Evolutionary conservation across 1,140 invertebrate genomes (phyloP), one percentile per base, ranked within the genome.

Genomic region (Drosophila lacertosa): DNA sequence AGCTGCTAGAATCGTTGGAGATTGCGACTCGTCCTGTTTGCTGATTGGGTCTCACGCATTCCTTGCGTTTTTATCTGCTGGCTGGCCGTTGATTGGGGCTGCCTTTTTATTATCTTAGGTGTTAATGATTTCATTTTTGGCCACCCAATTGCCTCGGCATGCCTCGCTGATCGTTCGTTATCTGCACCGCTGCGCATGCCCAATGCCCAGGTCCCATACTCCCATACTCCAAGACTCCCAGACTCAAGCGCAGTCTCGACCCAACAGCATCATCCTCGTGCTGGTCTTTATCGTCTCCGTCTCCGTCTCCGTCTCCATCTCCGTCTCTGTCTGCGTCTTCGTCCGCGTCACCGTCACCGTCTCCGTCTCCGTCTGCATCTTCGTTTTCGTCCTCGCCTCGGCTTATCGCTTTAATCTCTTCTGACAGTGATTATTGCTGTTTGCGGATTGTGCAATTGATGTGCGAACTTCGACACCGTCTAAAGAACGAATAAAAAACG

Each of bases 61-160:
- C 84, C 84, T 53, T 74, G 44, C 26, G 54, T 79, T 79, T 37
- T 62, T 40, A 15, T 50, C 45, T 62, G 59, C 45, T 62, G 59
- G 16, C 18, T 50, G 7, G n/a, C 37, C 2, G 39, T 58, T 60
- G 55, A 67, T 60, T 67, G 55, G 64, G 35, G 44, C 55, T 59
- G 13, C 50, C 16, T 65, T 63, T 89, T 88, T 77, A 78, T 88
- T 83, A 79, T 77, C 73, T 88, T 81, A 90, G 89, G 89, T 90
- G 89, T 90, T 90, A 90, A 90, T 90, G 89, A 89, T 89, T 89
- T 90, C 89, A 90, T 90, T 90, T 89, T 86, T 81, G 89, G 77
- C 89, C 89, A 90, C 89, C 89, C 89, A 90, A 90, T 90, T 82
- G 83, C 74, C 68, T 32, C 51, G 66, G 50, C 48, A 24, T 76